Base-by-base conservation (phyloP, 2,113 vertebrate species). In the Lethenteron reissneri region DNA sequence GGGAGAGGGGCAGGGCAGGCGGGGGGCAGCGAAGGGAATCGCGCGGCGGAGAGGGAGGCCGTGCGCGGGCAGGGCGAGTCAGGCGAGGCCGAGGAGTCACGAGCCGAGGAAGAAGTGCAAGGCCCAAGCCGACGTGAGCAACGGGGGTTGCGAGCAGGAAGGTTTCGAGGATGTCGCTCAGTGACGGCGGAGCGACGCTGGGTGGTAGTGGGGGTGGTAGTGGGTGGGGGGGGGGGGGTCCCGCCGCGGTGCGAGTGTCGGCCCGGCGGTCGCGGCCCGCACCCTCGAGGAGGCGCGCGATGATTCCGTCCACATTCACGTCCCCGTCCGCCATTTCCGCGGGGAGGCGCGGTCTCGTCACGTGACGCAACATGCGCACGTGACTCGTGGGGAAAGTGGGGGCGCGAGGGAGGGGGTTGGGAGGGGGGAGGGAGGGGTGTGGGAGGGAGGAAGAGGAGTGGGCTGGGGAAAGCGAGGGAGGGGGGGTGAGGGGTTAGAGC, bases 241-340 rank as follows among this genome's bases (percentile, higher is more conserved):
- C 60, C 14, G 17, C 17, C 17, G 17, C 60, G 17, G 14, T 64
- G 60, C 17, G 60, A 15, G 60, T 64, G 7, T 64, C 60, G 60
- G 17, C 17, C 17, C 17, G 14, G 7, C 14, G 60, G 17, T 15
- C 14, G 60, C 64, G 21, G n/a, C 21, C 64, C 8, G n/a, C 64
- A 68, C 64, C 64, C 21, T 68, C 64, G 11, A 68, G 64, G 9
- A 68, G 21, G 8, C 64, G n/a, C 21, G 64, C 64, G 64, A 68
- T 68, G 15, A 68, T 9, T n/a, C 64, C 21, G 64, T 68, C 64
- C n/a, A 68, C 64, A 68, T 68, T 68, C 64, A 68, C 9, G 9
- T 68, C 64, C 21, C 64, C 64, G 8, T 68, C 64, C 64, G 64
- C 64, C 64, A 68, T 68, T 68, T 21, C 21, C 64, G 64, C n/a